A percentile compares a stretch with the other conserved stretches of the same genome.
These are phyloP conservation scores for Crossaster papposus DNA, from an alignment of 53 echinoderm and acorn worm genomes.

Conservation along the genomic window DNA sequence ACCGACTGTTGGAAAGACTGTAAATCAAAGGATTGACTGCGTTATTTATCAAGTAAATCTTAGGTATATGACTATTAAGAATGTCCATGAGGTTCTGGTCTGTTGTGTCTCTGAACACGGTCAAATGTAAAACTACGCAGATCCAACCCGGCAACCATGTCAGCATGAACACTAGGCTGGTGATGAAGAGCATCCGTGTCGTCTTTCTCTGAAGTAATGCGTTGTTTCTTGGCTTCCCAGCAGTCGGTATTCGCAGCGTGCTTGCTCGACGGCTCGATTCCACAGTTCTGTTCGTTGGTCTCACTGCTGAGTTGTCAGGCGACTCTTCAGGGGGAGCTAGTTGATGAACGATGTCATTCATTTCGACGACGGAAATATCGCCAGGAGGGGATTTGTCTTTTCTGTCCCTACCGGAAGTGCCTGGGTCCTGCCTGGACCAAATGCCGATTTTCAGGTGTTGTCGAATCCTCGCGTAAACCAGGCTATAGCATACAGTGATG, in stretches of 20 bases:
- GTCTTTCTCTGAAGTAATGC: conserved; percentile 48
- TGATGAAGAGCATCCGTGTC: conserved; percentile 65
- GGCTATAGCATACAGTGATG: conserved; percentile 38
- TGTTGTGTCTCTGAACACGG: background rate
- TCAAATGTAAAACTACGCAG: conserved; percentile 8
- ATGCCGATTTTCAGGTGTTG: conserved; percentile 44
- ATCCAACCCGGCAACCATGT: conserved; percentile 63
- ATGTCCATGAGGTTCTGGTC: background rate
- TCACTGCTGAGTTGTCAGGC: background rate
- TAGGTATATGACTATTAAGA: background rate
- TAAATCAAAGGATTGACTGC: conserved; percentile 66
- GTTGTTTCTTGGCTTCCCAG: background rate
- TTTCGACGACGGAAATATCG: background rate
- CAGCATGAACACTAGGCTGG: conserved; percentile 52
- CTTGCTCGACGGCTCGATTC: background rate
- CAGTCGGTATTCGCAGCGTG: background rate
- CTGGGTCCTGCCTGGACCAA: background rate
- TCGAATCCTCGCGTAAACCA: conserved; percentile 59
- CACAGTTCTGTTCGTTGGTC: background rate
- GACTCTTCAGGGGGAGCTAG: background rate
- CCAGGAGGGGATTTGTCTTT: background rate
- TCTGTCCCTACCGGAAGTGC: background rate
- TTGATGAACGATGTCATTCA: no score
- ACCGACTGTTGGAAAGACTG: conserved; percentile 56
- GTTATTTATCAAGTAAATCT: conserved; percentile 40